phyloP scores from a whole-genome alignment of 2,113 vertebrate species.

The Hyaena hyaena region DNA sequence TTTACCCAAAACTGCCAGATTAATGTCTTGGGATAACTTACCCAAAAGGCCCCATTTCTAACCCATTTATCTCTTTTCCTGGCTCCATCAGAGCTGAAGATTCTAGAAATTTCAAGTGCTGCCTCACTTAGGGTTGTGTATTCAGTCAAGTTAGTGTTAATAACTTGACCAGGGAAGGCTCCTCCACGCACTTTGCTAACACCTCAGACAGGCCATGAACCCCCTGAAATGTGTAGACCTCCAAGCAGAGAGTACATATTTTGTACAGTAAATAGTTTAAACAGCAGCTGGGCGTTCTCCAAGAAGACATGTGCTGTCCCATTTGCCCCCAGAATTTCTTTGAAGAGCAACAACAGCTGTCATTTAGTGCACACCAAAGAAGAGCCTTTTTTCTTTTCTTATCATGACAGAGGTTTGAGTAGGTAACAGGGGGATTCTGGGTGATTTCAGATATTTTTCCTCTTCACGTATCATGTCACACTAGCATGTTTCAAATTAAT shows the following conservation, averaged over 20 bases:
- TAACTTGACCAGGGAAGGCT: neutral
- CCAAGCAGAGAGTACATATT: neutral
- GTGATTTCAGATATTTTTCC: slow-evolving; percentile 73
- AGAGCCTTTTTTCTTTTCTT: neutral
- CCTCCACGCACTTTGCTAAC: neutral
- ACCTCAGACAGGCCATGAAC: neutral
- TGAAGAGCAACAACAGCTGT: slow-evolving; percentile 37
- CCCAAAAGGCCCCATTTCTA: neutral
- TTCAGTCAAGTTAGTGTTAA: neutral
- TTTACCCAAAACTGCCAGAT: neutral
- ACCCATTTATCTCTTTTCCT: neutral
- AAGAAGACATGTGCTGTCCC: neutral
- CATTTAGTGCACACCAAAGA: slow-evolving; percentile 20
- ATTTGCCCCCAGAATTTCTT: slow-evolving; percentile 7
- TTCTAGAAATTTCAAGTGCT: neutral
- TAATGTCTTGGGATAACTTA: neutral
- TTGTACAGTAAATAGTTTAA: slow-evolving; percentile 18
- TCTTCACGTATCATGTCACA: slow-evolving; percentile 42
- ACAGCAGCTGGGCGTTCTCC: neutral
- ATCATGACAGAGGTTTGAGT: slow-evolving; percentile 32
- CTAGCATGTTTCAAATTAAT: slow-evolving; percentile 42
- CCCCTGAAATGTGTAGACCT: neutral
- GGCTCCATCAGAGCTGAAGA: neutral
- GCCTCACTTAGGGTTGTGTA: neutral
- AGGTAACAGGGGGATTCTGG: slow-evolving; percentile 80